A percentile compares a stretch with the other conserved stretches of the same genome.
Conservation (phyloP, 1,140 invertebrate genomes). For the Pomacea maculata region DNA sequence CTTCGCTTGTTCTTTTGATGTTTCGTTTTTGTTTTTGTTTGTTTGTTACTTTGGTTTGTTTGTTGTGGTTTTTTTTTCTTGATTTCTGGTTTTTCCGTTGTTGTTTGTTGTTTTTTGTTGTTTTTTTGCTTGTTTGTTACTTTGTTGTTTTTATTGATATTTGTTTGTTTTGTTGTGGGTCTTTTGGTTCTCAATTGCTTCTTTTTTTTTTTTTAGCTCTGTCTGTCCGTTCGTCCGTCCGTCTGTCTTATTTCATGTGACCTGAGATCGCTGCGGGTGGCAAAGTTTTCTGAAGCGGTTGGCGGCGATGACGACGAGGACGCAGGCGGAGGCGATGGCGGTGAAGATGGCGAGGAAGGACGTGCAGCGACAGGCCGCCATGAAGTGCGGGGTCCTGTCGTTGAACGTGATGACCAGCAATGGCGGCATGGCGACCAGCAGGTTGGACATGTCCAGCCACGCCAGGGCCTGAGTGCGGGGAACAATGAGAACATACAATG, state of each 20-base stretch:
- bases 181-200: no score
- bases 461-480: slow-evolving; percentile 23
- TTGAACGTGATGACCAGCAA: slow-evolving; percentile 25
- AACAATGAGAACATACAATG: no score
- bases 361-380: slow-evolving; percentile 14
- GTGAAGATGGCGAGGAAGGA: slow-evolving; percentile 31
- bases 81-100: no score
- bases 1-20: no score
- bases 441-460: slow-evolving; percentile 29
- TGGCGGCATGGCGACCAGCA: slow-evolving; percentile 21
- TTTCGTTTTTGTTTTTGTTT: no score
- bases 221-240: background rate
- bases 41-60: no score
- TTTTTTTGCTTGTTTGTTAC: no score
- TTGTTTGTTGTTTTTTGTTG: no score
- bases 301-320: slow-evolving; percentile 33
- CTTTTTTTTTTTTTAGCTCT: background rate
- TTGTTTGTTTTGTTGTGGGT: no score
- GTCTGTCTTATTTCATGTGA: background rate
- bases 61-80: no score
- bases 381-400: slow-evolving; percentile 7
- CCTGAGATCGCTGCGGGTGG: slow-evolving; percentile 7
- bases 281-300: slow-evolving; percentile 24
- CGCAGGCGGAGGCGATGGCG: slow-evolving; percentile 24
- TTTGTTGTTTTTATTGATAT: no score